Evolutionary conservation across 2,113 vertebrate species (phyloP).

Genomic region (Pyxicephalus adspersus): DNA sequence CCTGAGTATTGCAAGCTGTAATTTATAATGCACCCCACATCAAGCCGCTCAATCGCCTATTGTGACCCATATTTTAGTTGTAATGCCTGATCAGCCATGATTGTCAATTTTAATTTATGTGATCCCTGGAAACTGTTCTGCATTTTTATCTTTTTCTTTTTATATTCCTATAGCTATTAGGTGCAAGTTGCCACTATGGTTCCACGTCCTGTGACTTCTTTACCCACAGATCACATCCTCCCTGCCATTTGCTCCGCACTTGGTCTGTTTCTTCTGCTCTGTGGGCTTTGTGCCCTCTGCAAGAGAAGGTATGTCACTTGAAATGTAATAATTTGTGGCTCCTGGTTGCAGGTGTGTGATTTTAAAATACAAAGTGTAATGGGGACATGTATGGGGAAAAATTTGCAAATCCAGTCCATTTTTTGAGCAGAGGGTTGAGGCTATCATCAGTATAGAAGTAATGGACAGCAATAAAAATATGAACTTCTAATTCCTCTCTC

Average conservation of each 20-base stretch:
- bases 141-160: not conserved
- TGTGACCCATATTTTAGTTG: not conserved
- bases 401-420: too few relatives aligned
- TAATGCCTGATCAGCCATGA: not conserved
- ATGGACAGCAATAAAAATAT: too few relatives aligned
- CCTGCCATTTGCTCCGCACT: not conserved
- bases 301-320: constrained; percentile 19
- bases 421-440: too few relatives aligned
- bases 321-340: too few relatives aligned
- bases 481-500: too few relatives aligned
- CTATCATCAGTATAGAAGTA: too few relatives aligned
- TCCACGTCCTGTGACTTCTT: not conserved
- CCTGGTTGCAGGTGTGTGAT: too few relatives aligned
- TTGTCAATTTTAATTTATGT: not conserved
- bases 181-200: constrained; percentile 18
- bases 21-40: not conserved
- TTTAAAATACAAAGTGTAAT: too few relatives aligned
- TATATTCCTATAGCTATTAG: not conserved
- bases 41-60: too few relatives aligned
- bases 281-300: constrained; percentile 33
- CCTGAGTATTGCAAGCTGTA: not conserved
- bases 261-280: constrained; percentile 26
- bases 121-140: not conserved
- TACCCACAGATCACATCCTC: not conserved
- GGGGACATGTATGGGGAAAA: too few relatives aligned